A percentile compares a stretch with the other conserved stretches of the same genome.
phyloP scores from a whole-genome alignment of 2,113 vertebrate genomes.

The Falco punctatus region DNA sequence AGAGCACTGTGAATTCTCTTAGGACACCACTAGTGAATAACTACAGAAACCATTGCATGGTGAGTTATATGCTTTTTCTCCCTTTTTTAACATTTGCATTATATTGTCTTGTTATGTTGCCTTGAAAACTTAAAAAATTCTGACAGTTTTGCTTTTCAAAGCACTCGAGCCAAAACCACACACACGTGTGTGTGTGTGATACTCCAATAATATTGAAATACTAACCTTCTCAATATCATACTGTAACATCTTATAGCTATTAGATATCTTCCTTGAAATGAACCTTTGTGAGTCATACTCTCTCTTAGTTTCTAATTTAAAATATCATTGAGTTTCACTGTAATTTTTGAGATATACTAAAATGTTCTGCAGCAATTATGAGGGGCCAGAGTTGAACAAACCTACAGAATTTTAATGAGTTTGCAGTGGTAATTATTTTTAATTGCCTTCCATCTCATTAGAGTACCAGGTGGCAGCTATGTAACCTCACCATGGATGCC shows the following conservation, averaged over 20 bases:
- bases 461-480: conserved; percentile 41
- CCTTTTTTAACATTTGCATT: neutral
- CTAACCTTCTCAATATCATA: neutral
- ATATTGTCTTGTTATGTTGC: neutral
- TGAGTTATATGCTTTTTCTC: neutral
- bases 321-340: neutral
- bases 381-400: conserved; percentile 12
- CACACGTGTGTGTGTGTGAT: neutral
- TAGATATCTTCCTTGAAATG: neutral
- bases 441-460: conserved; percentile 60
- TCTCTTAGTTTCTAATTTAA: neutral
- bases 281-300: neutral
- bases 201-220: neutral
- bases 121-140: neutral
- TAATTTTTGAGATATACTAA: neutral
- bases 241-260: neutral
- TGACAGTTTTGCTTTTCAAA: neutral
- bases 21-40: neutral
- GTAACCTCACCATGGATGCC: conserved; percentile 18
- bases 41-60: neutral
- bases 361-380: conserved; percentile 24
- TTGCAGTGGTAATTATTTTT: conserved; percentile 62
- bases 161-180: neutral
- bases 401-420: conserved; percentile 42
- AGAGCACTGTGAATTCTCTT: neutral